Conservation (phyloP, 2,888 invertebrate species). For the Tachystola acroxantha region DNA sequence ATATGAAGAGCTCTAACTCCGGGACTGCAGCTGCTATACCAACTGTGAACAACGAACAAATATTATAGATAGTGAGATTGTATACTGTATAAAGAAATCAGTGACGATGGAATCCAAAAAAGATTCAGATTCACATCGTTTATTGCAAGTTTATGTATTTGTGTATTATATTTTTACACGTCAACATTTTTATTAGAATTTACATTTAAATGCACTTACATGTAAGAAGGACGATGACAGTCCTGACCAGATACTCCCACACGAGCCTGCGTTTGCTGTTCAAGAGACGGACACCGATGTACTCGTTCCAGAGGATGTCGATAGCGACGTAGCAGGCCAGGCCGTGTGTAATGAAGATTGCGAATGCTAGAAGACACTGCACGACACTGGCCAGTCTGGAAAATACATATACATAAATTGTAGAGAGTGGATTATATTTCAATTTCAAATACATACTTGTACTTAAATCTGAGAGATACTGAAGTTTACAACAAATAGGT, state of each 20-base stretch:
- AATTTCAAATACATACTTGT: no score
- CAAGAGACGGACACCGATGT: slow-evolving; percentile 76
- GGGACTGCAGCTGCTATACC: slow-evolving; percentile 91
- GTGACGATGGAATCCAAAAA: background rate
- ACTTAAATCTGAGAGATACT: no score
- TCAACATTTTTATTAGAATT: no score
- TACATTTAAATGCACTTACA: slow-evolving; percentile 81
- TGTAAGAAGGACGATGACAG: slow-evolving; percentile 86
- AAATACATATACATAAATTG: no score
- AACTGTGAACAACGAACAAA: slow-evolving; percentile 76
- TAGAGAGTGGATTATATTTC: no score
- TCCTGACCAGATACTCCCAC: slow-evolving; percentile 89
- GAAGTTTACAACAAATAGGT: no score
- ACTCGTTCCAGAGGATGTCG: slow-evolving; percentile 93
- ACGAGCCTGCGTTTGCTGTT: slow-evolving; percentile 78
- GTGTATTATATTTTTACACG: no score
- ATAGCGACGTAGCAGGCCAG: slow-evolving; percentile 97
- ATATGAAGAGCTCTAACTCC: slow-evolving; percentile 88
- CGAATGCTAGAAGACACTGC: slow-evolving; percentile 84
- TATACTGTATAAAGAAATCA: background rate
- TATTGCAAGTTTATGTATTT: no score
- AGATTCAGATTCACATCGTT: background rate
- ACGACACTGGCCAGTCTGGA: slow-evolving; percentile 84
- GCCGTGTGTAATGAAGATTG: slow-evolving; percentile 95
- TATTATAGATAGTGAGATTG: background rate